Base-by-base conservation (phyloP, 2,888 invertebrate species). In the Polyommatus icarus region DNA sequence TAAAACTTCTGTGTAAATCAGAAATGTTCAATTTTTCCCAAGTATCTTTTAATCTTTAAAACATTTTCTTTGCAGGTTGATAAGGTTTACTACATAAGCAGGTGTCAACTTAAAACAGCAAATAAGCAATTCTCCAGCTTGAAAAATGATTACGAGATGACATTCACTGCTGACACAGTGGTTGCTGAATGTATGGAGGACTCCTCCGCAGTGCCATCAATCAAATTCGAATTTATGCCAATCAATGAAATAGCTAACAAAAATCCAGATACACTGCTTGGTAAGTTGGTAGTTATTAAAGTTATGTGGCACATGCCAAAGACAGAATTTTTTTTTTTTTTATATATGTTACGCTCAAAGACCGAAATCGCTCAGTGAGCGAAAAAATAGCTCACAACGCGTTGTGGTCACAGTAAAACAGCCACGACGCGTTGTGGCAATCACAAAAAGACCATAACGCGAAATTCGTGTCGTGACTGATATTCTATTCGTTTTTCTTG, bases 91-190 rank as follows among this genome's bases (percentile, higher is more conserved):
- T 98, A 96, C 87, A 96, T 99, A 80, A 97, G 97, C 73, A 96
- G 96, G 80, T 98, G 97, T 81, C 94, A 95, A 73, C 90, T 99
- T n/a, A 99, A 99, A 88, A 96, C 97, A 1, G 99, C 99, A 0
- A 99, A 99, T 90, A 99, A 98, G 87, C 97, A 97, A 86, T 99
- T 95, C 89, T 95, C 95, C 54, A 95, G 94, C 59, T 89, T 99
- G 7, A 97, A 97, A 82, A 98, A 99, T 87, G 99, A 99, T 87
- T 99, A 99, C 85, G 99, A 99, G 89, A 97, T 99, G 96, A 97
- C 98, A 1, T 96, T 99, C 85, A 96, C 94, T 15, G 90, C 92
- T 8, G 98, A 99, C 72, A 97, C 98, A 0, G 94, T 94, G 0
- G 94, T 96, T 0, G 94, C 95, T 4, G 92, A 91, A 79, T 96